Evolutionary conservation across 2,797 vertebrate genomes (phyloP).

Genomic region (Sebastes miniatus): DNA sequence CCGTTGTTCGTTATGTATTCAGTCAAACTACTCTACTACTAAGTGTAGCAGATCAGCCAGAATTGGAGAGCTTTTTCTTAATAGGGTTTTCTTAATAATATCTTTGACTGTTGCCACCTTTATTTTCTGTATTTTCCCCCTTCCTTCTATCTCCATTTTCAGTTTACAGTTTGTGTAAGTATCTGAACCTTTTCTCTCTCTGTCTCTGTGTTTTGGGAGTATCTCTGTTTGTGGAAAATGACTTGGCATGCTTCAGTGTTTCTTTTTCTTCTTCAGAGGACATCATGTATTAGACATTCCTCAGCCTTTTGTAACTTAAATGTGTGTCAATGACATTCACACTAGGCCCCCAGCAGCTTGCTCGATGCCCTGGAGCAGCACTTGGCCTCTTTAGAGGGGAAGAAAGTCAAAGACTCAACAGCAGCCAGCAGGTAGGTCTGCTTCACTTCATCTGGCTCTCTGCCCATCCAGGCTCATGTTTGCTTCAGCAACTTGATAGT

Average conservation of each 20-base stretch:
- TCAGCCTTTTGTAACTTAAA: slow-evolving; percentile 30
- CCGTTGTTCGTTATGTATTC: background rate
- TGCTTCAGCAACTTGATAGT: slow-evolving; percentile 5
- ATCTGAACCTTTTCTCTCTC: slow-evolving; percentile 69
- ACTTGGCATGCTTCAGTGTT: slow-evolving; percentile 37
- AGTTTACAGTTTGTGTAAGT: slow-evolving; percentile 85
- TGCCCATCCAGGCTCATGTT: slow-evolving; percentile 1
- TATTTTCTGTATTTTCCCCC: slow-evolving; percentile 76
- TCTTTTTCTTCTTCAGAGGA: background rate
- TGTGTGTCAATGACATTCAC: slow-evolving; percentile 44
- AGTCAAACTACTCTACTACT: background rate
- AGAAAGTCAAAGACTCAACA: slow-evolving; percentile 97
- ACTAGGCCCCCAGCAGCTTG: slow-evolving; percentile 93
- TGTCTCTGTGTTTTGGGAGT: slow-evolving; percentile 61
- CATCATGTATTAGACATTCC: background rate
- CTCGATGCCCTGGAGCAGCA: slow-evolving; percentile 96
- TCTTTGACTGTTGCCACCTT: slow-evolving; percentile 77
- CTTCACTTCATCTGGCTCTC: background rate
- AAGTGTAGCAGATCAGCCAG: background rate
- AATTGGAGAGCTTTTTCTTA: background rate
- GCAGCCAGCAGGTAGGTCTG: slow-evolving; percentile 91
- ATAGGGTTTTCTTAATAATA: background rate
- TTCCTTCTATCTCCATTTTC: slow-evolving; percentile 74
- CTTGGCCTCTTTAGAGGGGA: slow-evolving; percentile 95
- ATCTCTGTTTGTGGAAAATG: slow-evolving; percentile 32